A percentile compares a stretch with the other conserved stretches of the same genome.
These are phyloP conservation scores for Ptychobarbus kaznakovi DNA, from an alignment of 2,797 vertebrate species.

Conservation along the genomic window DNA sequence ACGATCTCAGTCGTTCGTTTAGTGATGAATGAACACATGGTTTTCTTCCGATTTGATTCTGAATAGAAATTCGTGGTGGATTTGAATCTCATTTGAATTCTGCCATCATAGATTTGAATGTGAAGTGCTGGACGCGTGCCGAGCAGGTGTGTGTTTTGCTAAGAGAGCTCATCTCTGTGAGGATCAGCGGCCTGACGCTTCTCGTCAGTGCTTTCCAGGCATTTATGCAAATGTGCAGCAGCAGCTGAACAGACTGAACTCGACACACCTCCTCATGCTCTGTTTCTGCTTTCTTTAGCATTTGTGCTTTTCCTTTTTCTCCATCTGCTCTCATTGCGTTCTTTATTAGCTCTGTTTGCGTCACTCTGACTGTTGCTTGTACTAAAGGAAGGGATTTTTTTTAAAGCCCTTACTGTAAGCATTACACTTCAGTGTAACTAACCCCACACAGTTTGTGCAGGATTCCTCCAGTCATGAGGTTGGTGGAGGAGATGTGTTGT, in stretches of 20 bases:
- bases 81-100: conserved; percentile 22
- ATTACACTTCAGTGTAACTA: neutral
- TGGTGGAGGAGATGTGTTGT: neutral
- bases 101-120: neutral
- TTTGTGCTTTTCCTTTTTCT: neutral
- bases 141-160: conserved; percentile 22
- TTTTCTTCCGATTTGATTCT: neutral
- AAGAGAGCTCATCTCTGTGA: conserved; percentile 7
- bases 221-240: conserved; percentile 56
- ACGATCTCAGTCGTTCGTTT: neutral
- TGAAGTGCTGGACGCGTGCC: neutral
- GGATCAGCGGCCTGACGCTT: conserved; percentile 19
- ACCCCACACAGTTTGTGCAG: neutral
- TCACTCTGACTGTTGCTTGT: neutral
- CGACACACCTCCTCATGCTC: neutral
- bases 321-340: neutral
- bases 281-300: neutral
- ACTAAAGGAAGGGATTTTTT: neutral
- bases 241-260: conserved; percentile 48
- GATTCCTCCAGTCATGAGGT: neutral
- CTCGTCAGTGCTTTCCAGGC: conserved; percentile 61
- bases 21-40: neutral
- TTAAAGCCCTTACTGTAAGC: neutral
- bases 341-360: neutral
- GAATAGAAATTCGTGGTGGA: neutral